Base-by-base conservation (phyloP, 2,113 vertebrate genomes). In the Rhinoptilus africanus region DNA sequence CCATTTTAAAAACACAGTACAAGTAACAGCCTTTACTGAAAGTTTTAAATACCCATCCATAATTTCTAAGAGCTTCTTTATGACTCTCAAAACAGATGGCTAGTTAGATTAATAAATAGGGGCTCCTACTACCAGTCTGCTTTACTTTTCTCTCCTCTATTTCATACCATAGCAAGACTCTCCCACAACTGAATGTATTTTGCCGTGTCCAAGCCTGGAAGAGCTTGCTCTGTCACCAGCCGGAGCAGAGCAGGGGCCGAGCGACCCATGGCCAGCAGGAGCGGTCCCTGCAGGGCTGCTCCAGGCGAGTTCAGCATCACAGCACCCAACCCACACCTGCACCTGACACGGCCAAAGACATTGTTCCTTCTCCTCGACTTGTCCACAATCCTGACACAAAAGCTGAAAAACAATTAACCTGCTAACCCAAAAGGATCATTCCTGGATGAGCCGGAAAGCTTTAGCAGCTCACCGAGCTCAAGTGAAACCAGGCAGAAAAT, bases 181-280 rank as follows among this genome's bases (percentile, higher is more conserved):
- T 27, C 5, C 9, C 45, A 60, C 45, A 83, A 56, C 1, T 1
- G 34, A 66, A 47, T 0, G 0, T 1, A 10, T 28, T 60, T 48
- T 51, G 11, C 24, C 4, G 0, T 1, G 9, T 34, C 5, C 6
- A 18, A 41, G 50, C 9, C 14, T 43, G 39, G 48, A 35, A 35
- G 30, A 66, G 20, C 14, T 39, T 10, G 19, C 15, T n/a, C 34
- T 60, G 35, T 14, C 67, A 10, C 15, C 28, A 27, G 28, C 5
- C 45, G 8, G 69, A 20, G 47, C n/a, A 41, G 53, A 34, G 34
- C 22, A 28, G 39, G 19, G n/a, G 21, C 62, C 28, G 62, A 34
- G 30, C 1, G 6, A 21, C 18, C 6, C 14, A 9, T 0, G 0
- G 39, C 23, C 62, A 60, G n/a, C 24, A 10, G 15, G 0, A 57